Percentiles rank a stretch among this genome's conserved stretches.
phyloP scores from a whole-genome alignment of 2,888 invertebrate species.

The Papilio elwesi region DNA sequence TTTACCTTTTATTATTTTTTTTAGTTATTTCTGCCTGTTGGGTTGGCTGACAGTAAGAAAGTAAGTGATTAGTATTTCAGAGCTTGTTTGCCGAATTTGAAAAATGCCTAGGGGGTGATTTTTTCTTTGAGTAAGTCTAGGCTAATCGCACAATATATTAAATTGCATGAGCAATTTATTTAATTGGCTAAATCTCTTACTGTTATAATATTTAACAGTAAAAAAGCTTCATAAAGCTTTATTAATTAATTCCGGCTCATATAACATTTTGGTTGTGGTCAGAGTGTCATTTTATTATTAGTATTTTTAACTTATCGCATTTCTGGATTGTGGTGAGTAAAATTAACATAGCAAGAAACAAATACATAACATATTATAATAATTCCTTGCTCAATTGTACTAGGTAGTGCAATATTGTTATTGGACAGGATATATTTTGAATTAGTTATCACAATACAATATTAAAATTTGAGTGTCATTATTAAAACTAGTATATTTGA shows the following conservation, averaged over 20 bases:
- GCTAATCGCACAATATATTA: slow-evolving; percentile 41
- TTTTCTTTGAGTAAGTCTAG: slow-evolving; percentile 40
- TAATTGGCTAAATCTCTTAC: slow-evolving; percentile 36
- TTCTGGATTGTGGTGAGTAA: slow-evolving; percentile 46
- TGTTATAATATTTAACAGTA: slow-evolving; percentile 17
- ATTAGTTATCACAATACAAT: not conserved
- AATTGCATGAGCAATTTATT: slow-evolving; percentile 42
- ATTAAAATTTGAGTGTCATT: not conserved
- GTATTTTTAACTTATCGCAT: slow-evolving; percentile 42
- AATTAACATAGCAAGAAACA: slow-evolving; percentile 26
- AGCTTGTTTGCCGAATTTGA: slow-evolving; percentile 71
- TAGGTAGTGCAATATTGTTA: slow-evolving; percentile 14
- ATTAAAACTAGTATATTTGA: slow-evolving; percentile 11
- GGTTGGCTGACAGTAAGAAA: slow-evolving; percentile 76
- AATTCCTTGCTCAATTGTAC: slow-evolving; percentile 18
- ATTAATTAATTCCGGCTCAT: slow-evolving; percentile 39
- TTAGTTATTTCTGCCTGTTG: slow-evolving; percentile 79
- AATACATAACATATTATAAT: not conserved
- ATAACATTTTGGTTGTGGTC: slow-evolving; percentile 42
- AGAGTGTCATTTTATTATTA: slow-evolving; percentile 26
- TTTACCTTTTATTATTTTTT: slow-evolving; percentile 68
- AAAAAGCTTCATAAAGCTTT: slow-evolving; percentile 29
- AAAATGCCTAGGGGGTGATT: slow-evolving; percentile 41
- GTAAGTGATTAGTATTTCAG: slow-evolving; percentile 73
- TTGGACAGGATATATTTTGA: not conserved